A percentile compares a stretch with the other conserved stretches of the same genome.
Evolutionary conservation across 2,113 vertebrate genomes (phyloP).

Genomic region (Lanius collurio): DNA sequence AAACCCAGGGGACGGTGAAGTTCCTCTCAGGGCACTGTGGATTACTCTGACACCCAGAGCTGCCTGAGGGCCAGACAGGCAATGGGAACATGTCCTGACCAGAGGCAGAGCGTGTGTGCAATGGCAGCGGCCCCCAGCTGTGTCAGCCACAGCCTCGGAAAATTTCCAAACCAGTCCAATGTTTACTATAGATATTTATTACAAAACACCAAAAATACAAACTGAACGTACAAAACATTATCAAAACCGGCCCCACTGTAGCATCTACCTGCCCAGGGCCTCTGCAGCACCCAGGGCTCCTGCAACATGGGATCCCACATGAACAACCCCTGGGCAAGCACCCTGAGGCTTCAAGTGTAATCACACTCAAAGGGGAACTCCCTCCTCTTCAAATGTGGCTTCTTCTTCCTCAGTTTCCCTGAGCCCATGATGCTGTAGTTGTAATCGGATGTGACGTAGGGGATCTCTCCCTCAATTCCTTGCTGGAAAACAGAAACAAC

Average conservation of each 20-base stretch:
- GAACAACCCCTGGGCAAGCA: neutral
- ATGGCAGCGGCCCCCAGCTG: fast-evolving
- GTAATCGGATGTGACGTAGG: constrained; percentile 88
- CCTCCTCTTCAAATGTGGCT: constrained; percentile 58
- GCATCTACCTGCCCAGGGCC: neutral
- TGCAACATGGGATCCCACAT: neutral
- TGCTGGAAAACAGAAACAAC: constrained; percentile 63
- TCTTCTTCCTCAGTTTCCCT: constrained; percentile 82
- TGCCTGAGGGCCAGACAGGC: neutral
- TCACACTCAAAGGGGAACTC: neutral
- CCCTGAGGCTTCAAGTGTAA: neutral
- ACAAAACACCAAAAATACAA: neutral
- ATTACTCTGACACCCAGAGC: fast-evolving
- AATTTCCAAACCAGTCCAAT: neutral
- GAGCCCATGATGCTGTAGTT: constrained; percentile 84
- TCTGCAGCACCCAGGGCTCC: neutral
- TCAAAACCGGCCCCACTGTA: fast-evolving
- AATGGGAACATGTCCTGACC: fast-evolving
- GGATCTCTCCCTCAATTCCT: constrained; percentile 80
- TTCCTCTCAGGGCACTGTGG: fast-evolving
- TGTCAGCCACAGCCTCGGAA: neutral
- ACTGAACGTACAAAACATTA: neutral
- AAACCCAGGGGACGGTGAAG: fast-evolving
- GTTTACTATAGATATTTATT: constrained; percentile 29
- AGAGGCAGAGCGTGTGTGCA: fast-evolving